A percentile compares a stretch with the other conserved stretches of the same genome.
Evolutionary conservation across 1,140 invertebrate genomes (phyloP).

Genomic region (Berghia stephanieae): DNA sequence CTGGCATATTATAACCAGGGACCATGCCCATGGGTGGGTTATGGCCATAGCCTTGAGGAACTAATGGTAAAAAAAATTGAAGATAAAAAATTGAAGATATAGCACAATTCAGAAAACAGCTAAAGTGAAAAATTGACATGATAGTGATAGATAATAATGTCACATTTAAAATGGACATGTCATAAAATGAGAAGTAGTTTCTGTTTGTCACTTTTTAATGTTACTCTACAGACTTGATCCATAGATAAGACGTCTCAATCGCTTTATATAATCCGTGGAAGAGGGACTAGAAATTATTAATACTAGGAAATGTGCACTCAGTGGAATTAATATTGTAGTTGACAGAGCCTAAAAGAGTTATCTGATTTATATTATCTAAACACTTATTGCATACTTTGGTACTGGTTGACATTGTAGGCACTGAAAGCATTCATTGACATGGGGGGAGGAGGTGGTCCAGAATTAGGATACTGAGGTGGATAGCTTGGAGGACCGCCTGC

Average conservation of each 20-base stretch:
- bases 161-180: neutral
- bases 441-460: constrained; percentile 27
- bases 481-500: neutral
- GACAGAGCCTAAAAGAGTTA: neutral
- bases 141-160: neutral
- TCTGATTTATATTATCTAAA: neutral
- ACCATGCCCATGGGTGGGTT: constrained; percentile 11
- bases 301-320: neutral
- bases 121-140: too few relatives aligned
- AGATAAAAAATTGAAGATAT: too few relatives aligned
- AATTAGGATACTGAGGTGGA: constrained; percentile 30
- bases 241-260: neutral
- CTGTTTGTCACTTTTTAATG: neutral
- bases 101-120: too few relatives aligned
- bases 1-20: constrained; percentile 11
- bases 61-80: too few relatives aligned
- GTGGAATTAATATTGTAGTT: neutral
- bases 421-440: constrained; percentile 19
- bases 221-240: neutral
- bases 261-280: neutral
- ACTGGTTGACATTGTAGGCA: constrained; percentile 31
- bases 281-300: neutral
- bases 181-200: neutral
- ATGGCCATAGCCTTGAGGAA: neutral
- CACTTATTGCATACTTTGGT: constrained; percentile 24